Evolutionary conservation across 2,888 invertebrate species (phyloP).

Genomic region (Yponomeuta sedellus): DNA sequence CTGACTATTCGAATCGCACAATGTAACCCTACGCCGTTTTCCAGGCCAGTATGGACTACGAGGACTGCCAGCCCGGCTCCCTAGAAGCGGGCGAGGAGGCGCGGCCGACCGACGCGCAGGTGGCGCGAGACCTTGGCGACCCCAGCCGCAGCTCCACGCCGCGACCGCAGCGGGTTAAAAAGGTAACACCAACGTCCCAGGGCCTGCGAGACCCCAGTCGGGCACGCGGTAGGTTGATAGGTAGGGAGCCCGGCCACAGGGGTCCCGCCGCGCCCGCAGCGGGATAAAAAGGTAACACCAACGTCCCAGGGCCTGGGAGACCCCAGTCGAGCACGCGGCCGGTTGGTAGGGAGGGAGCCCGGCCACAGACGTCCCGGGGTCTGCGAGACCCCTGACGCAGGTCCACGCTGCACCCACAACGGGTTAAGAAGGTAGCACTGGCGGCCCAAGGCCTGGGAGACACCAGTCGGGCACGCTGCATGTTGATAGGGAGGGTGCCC

Average conservation of each 20-base stretch:
- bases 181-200: constrained; percentile 33
- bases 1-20: too few relatives aligned
- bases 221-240: too few relatives aligned
- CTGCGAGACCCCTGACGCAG: constrained; percentile 68
- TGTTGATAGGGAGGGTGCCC: too few relatives aligned
- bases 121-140: constrained; percentile 79
- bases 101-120: constrained; percentile 69
- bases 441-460: too few relatives aligned
- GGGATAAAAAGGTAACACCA: too few relatives aligned
- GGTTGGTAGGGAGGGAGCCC: too few relatives aligned
- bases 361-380: constrained; percentile 76
- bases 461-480: too few relatives aligned
- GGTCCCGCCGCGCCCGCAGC: too few relatives aligned
- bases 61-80: constrained; percentile 35
- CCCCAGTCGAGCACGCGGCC: too few relatives aligned
- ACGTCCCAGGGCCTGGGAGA: too few relatives aligned
- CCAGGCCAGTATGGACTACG: constrained; percentile 43
- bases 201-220: too few relatives aligned
- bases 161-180: constrained; percentile 48
- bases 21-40: background rate
- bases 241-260: too few relatives aligned
- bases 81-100: constrained; percentile 41
- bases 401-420: constrained; percentile 48
- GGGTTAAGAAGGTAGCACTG: constrained; percentile 47
- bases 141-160: constrained; percentile 47